phyloP scores from a whole-genome alignment of 2,113 vertebrate genomes.

The Motacilla alba region DNA sequence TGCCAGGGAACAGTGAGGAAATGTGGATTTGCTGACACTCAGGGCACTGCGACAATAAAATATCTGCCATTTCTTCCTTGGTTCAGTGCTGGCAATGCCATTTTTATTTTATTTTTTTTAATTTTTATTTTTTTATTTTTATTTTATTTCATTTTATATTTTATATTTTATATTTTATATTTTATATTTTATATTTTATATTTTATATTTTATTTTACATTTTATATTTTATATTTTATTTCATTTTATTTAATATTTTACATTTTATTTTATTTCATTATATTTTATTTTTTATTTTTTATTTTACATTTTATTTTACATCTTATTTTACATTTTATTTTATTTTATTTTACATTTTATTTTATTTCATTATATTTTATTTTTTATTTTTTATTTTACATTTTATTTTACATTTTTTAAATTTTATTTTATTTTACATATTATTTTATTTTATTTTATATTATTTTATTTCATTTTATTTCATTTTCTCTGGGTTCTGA shows the following conservation, averaged over 20 bases:
- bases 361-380: too few species aligned
- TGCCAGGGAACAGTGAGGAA: neutral
- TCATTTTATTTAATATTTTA: neutral
- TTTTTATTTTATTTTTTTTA: neutral
- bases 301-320: neutral
- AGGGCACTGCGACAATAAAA: neutral
- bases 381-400: neutral
- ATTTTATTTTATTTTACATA: neutral
- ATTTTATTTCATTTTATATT: too few species aligned
- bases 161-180: too few species aligned
- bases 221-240: neutral
- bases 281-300: neutral
- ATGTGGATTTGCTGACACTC: neutral
- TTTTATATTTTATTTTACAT: neutral
- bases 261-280: neutral
- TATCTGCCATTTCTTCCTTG: neutral
- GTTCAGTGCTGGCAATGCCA: neutral
- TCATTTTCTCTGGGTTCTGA: neutral
- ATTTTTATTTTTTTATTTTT: neutral
- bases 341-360: too few species aligned
- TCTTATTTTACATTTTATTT: too few species aligned
- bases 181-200: neutral
- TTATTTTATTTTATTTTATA: neutral
- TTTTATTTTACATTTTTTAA: too few species aligned
- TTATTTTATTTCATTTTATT: neutral